Conservation (phyloP, 2,113 vertebrate species). For the Xyrauchen texanus region DNA sequence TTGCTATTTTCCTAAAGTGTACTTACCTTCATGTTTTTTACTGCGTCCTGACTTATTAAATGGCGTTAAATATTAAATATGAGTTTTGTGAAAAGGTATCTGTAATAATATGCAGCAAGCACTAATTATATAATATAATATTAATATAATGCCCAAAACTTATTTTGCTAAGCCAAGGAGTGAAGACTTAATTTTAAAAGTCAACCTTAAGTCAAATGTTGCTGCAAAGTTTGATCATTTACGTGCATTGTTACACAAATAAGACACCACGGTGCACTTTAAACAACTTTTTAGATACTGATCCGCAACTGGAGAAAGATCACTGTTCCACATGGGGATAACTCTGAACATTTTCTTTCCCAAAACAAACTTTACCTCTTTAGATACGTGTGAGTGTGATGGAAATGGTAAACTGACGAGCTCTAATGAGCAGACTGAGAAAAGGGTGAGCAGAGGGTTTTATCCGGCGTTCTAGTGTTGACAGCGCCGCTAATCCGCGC, state of each 20-base stretch:
- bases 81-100: too few relatives aligned
- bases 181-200: too few relatives aligned
- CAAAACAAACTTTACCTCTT: slow-evolving; percentile 8
- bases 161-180: too few relatives aligned
- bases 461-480: slow-evolving; percentile 86
- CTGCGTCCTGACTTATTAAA: too few relatives aligned
- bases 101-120: too few relatives aligned
- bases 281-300: background rate
- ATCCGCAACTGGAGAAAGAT: slow-evolving; percentile 15
- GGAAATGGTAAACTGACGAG: slow-evolving; percentile 64
- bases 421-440: slow-evolving; percentile 63
- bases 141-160: too few relatives aligned
- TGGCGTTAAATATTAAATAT: too few relatives aligned
- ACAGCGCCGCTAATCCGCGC: slow-evolving; percentile 96
- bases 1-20: too few relatives aligned
- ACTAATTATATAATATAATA: too few relatives aligned
- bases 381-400: background rate
- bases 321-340: slow-evolving; percentile 19
- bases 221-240: too few relatives aligned
- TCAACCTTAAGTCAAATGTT: too few relatives aligned
- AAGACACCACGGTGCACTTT: background rate
- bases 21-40: too few relatives aligned
- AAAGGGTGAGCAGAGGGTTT: slow-evolving; percentile 74
- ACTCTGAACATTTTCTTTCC: background rate
- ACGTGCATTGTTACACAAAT: background rate